Conservation (phyloP, 2,113 vertebrate species). For the Tauraco erythrolophus region DNA sequence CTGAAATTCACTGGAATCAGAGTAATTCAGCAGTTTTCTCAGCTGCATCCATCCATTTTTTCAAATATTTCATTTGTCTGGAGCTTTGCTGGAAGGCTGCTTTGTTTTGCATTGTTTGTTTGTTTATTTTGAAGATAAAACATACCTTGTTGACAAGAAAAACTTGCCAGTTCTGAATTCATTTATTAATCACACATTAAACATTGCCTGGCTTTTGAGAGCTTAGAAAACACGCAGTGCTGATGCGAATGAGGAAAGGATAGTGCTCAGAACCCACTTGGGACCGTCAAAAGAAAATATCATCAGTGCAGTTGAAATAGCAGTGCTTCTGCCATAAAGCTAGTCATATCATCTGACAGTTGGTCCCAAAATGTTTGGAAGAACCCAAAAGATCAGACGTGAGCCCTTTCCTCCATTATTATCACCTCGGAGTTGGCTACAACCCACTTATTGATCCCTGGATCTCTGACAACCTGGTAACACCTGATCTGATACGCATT, state of each 20-base stretch:
- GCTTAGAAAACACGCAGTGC: neutral
- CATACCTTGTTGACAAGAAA: neutral
- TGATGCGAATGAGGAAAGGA: neutral
- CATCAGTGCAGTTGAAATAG: neutral
- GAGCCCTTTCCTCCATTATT: neutral
- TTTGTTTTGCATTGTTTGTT: neutral
- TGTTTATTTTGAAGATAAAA: slow-evolving; percentile 15
- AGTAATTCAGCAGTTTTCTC: neutral
- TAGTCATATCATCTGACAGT: neutral
- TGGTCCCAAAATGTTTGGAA: neutral
- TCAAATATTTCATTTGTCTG: neutral
- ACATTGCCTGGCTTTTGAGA: neutral
- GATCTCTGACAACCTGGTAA: neutral
- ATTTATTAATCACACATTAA: neutral
- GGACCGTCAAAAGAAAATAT: neutral
- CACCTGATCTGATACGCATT: neutral
- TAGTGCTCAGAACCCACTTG: neutral
- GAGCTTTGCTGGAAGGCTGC: neutral
- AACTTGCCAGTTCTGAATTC: neutral
- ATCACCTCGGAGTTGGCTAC: neutral
- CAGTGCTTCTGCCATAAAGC: neutral
- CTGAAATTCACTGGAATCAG: neutral
- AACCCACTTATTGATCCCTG: neutral
- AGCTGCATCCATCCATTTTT: neutral
- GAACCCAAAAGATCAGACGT: neutral